Evolutionary conservation across 2,888 invertebrate genomes (phyloP).

Genomic region (Bembecia ichneumoniformis): DNA sequence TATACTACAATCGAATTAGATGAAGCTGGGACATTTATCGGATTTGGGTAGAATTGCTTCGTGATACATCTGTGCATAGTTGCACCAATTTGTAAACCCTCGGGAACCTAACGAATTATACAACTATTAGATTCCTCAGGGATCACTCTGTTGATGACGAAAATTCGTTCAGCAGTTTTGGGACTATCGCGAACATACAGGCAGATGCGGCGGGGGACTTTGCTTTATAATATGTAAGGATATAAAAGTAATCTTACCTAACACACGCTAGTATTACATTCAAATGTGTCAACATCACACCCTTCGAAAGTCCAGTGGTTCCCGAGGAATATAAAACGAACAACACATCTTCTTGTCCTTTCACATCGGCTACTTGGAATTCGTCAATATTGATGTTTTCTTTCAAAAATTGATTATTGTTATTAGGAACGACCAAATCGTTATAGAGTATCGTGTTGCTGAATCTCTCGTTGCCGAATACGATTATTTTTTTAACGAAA

Average conservation of each 20-base stretch:
- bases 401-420: conserved; percentile 6
- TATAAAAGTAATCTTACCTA: conserved; percentile 23
- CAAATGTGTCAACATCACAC: conserved; percentile 45
- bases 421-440: conserved; percentile 20
- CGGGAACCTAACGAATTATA: too few relatives aligned
- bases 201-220: too few relatives aligned
- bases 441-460: conserved; percentile 25
- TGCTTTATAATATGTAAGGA: too few relatives aligned
- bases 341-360: conserved; percentile 32
- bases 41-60: too few relatives aligned
- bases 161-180: too few relatives aligned
- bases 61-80: too few relatives aligned
- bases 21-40: too few relatives aligned
- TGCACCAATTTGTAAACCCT: too few relatives aligned
- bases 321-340: conserved; percentile 53
- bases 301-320: conserved; percentile 53
- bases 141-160: too few relatives aligned
- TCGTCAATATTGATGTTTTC: conserved; percentile 29
- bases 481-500: conserved; percentile 29
- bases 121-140: too few relatives aligned
- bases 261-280: conserved; percentile 27
- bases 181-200: too few relatives aligned
- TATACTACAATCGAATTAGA: too few relatives aligned
- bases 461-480: conserved; percentile 30
- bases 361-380: conserved; percentile 30